Percentiles rank a stretch among this genome's conserved stretches.
phyloP scores from a whole-genome alignment of 1,140 invertebrate species.

The Drosophila mayri region DNA sequence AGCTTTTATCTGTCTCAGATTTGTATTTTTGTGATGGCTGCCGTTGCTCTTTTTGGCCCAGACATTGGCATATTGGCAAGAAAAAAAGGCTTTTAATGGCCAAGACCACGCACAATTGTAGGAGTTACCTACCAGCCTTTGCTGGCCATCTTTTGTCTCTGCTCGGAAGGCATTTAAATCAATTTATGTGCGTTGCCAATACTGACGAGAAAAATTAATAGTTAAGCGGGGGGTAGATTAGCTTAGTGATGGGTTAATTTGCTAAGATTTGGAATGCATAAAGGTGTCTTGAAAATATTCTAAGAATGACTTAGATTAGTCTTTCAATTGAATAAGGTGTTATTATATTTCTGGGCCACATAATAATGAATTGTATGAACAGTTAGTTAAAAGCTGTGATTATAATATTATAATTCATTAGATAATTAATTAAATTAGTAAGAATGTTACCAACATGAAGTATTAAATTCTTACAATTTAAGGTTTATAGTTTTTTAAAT shows the following conservation, averaged over 20 bases:
- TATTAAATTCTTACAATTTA: background rate
- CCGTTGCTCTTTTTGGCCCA: conserved; percentile 30
- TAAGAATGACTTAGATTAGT: background rate
- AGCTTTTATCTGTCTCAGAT: conserved; percentile 68
- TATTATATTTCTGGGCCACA: background rate
- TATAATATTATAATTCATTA: background rate
- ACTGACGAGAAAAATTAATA: background rate
- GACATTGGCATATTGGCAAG: conserved; percentile 33
- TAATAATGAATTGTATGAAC: background rate
- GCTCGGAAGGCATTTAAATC: conserved; percentile 53
- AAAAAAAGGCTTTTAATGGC: conserved; percentile 49
- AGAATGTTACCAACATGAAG: background rate
- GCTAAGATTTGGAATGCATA: background rate
- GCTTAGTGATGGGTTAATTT: background rate
- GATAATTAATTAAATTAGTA: background rate
- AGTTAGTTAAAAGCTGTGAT: background rate
- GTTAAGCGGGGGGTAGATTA: conserved; percentile 6
- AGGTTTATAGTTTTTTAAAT: background rate
- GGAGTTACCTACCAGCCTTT: conserved; percentile 37
- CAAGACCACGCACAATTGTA: conserved; percentile 71
- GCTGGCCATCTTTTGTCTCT: conserved; percentile 15
- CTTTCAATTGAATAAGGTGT: background rate
- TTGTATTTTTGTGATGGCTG: conserved; percentile 28
- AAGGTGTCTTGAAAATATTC: background rate
- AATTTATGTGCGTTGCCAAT: conserved; percentile 32